Base-by-base conservation (phyloP, 1,140 invertebrate species). In the Atta cephalotes region DNA sequence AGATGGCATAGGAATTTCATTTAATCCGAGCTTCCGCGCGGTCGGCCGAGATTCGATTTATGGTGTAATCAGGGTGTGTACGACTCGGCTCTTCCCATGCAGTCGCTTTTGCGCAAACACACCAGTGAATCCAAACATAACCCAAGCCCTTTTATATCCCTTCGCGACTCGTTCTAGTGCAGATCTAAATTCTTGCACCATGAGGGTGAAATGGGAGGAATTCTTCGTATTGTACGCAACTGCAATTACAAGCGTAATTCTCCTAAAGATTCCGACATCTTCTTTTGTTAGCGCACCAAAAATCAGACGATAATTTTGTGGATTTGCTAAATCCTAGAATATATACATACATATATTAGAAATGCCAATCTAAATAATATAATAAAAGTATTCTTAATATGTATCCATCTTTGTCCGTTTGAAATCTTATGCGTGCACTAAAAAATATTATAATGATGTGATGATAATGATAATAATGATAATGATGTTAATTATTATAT, bases 31-130 rank as follows among this genome's bases (percentile, higher is more conserved):
- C 85, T 92, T 91, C 88, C 92, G 91, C 91, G 92, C 91, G 93
- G 91, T 93, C 93, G 93, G 90, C 93, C 92, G 93, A 94, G 93
- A 94, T 94, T 94, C 93, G 93, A 94, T 94, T 94, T 94, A 94
- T 94, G 92, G 93, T 89, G 93, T 94, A 94, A 94, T 94, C 93
- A 93, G 93, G 92, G 89, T 93, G 89, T 88, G 91, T 90, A 89
- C 89, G 90, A 91, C 88, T 91, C 68, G 74, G 88, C 80, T 86
- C 78, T 86, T 84, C 74, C 72, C 89, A 16, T 60, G 84, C 51
- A 80, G 25, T 85, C 84, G 79, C 84, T 77, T 76, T 86, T 81
- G 86, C 78, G 51, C 65, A 70, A 88, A 51, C 81, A 80, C 81
- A 60, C 84, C 39, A 39, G 10, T 18, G 18, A 80, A 53, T 78